Conservation (phyloP, 1,140 invertebrate species). For the Euschistus heros region DNA sequence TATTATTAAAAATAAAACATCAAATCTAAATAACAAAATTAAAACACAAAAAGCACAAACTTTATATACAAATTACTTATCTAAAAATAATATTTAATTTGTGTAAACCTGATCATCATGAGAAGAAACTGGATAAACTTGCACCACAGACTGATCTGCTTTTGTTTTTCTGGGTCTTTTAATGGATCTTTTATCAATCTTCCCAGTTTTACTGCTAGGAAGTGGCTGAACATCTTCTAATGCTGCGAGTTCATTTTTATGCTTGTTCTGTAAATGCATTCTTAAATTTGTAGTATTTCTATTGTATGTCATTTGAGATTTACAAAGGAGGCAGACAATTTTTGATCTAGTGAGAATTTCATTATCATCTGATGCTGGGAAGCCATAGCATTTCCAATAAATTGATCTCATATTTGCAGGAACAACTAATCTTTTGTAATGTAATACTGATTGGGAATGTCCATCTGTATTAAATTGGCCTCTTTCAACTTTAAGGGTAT, state of each 20-base stretch:
- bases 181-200: conserved; percentile 19
- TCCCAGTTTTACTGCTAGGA: conserved; percentile 22
- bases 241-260: conserved; percentile 39
- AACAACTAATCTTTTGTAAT: conserved; percentile 43
- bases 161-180: conserved; percentile 15
- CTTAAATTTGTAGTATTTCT: conserved; percentile 50
- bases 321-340: conserved; percentile 49
- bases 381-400: conserved; percentile 56
- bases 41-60: too few species aligned
- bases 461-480: not conserved
- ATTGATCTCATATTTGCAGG: conserved; percentile 49
- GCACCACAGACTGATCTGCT: conserved; percentile 19
- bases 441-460: conserved; percentile 7
- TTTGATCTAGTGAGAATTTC: conserved; percentile 51
- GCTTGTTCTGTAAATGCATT: conserved; percentile 51
- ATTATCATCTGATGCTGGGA: conserved; percentile 48
- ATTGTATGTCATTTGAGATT: conserved; percentile 50
- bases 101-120: conserved; percentile 2
- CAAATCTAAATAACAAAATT: too few species aligned
- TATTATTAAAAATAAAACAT: too few species aligned
- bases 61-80: too few species aligned
- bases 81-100: too few species aligned
- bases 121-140: conserved; percentile 21
- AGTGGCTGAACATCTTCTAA: conserved; percentile 34
- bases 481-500: not conserved